Evolutionary conservation across 1,140 invertebrate species (phyloP), one percentile per base, ranked within the genome.

Genomic region (Drosophila ercepeae): DNA sequence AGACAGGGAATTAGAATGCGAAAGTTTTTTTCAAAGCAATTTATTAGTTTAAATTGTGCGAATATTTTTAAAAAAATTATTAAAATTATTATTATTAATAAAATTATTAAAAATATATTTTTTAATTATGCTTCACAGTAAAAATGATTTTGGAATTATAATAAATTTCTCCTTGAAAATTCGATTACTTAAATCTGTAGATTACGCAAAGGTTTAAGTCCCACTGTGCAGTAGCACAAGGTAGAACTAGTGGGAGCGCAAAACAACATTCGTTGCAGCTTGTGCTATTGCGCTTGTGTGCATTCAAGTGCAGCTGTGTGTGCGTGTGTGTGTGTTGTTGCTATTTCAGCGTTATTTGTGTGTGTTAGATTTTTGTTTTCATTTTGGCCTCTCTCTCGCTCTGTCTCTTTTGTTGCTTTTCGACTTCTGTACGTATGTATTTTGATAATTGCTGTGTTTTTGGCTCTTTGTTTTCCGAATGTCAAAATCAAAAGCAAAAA

Each of bases 181-280:
- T n/a, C n/a, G n/a, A n/a, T n/a, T n/a, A n/a, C n/a, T n/a, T n/a
- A n/a, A n/a, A n/a, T n/a, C n/a, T n/a, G 21, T 21, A 21, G 21
- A 21, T 21, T 21, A 4, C n/a, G 34, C 34, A 36, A 4, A 13
- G n/a, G 32, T 5, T 39, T 13, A 13, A 1, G 8, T 25, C n/a
- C 19, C 63, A 69, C 65, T 39, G 65, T 69, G 19, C 61, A 23
- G 39, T 53, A 27, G 53, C 23, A 36, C 25, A 48, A 14, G 14
- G 14, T 13, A 9, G 39, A 18, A 42, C 6, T 3, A 42, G 8
- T 18, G 13, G 36, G 55, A 63, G 46, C 49, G 51, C 63, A 52
- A 63, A 74, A 64, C 65, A 79, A 81, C 48, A 81, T 59, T 84
- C 55, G 61, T 64, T 79, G 78, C 75, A 83, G 64, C 70, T 78